These are phyloP conservation scores for Bothrops alternatus DNA, from an alignment of 2,797 vertebrate species.

Conservation along the genomic window DNA sequence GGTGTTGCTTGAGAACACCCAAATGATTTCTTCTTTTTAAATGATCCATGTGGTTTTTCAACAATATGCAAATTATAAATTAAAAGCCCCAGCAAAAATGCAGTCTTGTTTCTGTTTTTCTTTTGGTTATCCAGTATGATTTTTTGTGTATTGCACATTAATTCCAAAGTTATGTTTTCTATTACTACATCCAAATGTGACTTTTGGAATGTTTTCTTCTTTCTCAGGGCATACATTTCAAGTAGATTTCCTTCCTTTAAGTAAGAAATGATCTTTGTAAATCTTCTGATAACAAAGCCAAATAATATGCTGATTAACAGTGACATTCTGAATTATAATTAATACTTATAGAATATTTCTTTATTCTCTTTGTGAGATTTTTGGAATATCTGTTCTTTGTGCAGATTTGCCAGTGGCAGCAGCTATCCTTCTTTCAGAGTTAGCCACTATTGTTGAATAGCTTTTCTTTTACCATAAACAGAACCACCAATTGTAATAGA, in stretches of 20 bases:
- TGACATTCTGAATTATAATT: background rate
- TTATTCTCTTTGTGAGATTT: background rate
- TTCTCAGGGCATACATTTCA: background rate
- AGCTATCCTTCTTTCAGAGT: background rate
- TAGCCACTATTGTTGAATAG: background rate
- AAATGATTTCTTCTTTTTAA: slow-evolving; percentile 23
- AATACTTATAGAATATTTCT: background rate
- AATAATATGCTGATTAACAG: background rate
- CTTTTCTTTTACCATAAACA: background rate
- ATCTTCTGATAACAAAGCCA: background rate
- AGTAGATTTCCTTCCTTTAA: background rate
- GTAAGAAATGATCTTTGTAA: background rate
- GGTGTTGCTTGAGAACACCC: slow-evolving; percentile 47
- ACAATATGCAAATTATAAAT: slow-evolving; percentile 10
- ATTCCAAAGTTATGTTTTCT: background rate
- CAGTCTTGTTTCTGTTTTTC: background rate
- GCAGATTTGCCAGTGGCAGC: background rate
- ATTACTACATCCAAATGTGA: background rate
- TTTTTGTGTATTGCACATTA: background rate
- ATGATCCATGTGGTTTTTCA: slow-evolving; percentile 42
- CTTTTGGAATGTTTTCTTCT: background rate
- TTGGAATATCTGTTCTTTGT: background rate
- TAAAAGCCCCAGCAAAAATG: background rate
- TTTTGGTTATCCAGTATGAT: background rate
- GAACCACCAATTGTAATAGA: background rate